Percentiles rank a stretch among this genome's conserved stretches.
Evolutionary conservation across 2,113 vertebrate species (phyloP).

Genomic region (Poicephalus gulielmi): DNA sequence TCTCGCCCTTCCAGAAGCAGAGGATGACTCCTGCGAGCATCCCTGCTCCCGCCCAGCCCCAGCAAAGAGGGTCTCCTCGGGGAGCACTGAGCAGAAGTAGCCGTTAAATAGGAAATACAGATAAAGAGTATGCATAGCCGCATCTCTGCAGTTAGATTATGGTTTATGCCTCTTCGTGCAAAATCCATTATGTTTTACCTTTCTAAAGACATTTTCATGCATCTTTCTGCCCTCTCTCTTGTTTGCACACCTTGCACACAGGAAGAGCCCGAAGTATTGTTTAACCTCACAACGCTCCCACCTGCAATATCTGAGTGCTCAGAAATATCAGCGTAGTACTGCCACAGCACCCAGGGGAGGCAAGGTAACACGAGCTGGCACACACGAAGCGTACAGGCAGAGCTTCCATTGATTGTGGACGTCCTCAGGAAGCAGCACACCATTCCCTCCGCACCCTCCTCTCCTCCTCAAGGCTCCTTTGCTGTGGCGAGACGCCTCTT

Average conservation of each 20-base stretch:
- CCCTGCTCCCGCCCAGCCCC: not conserved
- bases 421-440: not conserved
- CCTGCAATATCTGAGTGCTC: not conserved
- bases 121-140: not conserved
- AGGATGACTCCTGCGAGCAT: not conserved
- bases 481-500: accelerated
- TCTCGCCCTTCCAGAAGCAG: not conserved
- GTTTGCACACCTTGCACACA: not conserved
- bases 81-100: not conserved
- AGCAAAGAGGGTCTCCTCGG: not conserved
- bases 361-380: not conserved
- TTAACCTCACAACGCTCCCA: accelerated
- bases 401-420: not conserved
- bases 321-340: not conserved
- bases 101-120: not conserved
- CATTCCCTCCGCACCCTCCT: not conserved
- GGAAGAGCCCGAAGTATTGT: not conserved
- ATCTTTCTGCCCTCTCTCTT: not conserved
- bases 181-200: not conserved
- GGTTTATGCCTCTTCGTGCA: not conserved
- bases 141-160: not conserved
- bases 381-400: not conserved
- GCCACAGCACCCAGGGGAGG: not conserved
- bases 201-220: not conserved
- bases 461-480: not conserved